Conservation (phyloP, 2,888 invertebrate genomes). For the Lordiphosa andalusiaca region DNA sequence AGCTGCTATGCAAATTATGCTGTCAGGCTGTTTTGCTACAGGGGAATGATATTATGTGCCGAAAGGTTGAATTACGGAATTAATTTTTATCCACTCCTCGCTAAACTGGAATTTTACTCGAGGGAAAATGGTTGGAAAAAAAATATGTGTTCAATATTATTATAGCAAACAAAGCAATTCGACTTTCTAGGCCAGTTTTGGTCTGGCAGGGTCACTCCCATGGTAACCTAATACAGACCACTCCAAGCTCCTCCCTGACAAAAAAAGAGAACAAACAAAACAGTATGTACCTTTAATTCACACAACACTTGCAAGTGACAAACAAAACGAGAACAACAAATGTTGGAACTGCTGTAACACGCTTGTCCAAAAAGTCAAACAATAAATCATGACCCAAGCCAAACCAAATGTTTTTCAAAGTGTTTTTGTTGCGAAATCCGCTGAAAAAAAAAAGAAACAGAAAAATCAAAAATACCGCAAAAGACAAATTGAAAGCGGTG, state of each 20-base stretch:
- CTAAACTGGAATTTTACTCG: no score
- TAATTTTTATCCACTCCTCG: not conserved
- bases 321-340: constrained; percentile 19
- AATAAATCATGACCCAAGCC: constrained; percentile 13
- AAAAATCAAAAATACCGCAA: constrained; percentile 22
- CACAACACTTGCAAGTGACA: constrained; percentile 36
- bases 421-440: constrained; percentile 31
- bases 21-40: constrained; percentile 3
- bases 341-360: no score
- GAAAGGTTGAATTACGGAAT: constrained; percentile 22
- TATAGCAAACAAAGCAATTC: no score
- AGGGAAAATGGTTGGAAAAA: no score
- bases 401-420: constrained; percentile 10
- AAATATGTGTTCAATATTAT: no score
- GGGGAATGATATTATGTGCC: constrained; percentile 13
- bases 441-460: constrained; percentile 6
- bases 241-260: no score
- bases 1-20: constrained; percentile 34
- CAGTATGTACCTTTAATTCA: constrained; percentile 23
- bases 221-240: no score
- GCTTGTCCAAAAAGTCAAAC: constrained; percentile 14
- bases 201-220: no score
- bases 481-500: constrained; percentile 41
- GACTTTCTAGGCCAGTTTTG: no score
- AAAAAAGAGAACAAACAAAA: no score